Evolutionary conservation across 2,113 vertebrate genomes (phyloP).

Genomic region (Pholis gunnellus): DNA sequence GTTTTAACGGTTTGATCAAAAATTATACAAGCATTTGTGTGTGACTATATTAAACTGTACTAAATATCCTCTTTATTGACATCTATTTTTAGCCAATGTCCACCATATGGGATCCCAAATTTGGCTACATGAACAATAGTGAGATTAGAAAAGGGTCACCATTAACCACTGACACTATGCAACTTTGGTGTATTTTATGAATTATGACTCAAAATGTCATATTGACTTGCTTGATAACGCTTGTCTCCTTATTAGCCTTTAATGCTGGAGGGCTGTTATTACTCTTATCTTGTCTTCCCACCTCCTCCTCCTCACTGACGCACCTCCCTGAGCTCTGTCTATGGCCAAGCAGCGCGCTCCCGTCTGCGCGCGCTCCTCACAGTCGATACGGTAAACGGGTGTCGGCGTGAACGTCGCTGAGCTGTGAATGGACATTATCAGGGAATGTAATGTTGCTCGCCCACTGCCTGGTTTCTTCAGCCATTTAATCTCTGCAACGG

Average conservation of each 20-base stretch:
- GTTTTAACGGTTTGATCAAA: not conserved
- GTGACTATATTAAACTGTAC: not conserved
- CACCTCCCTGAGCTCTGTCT: slow-evolving; percentile 64
- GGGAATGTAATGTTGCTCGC: slow-evolving; percentile 62
- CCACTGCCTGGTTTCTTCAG: slow-evolving; percentile 18
- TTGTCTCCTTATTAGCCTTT: slow-evolving; percentile 41
- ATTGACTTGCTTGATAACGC: not conserved
- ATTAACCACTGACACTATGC: not conserved
- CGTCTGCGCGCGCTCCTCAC: slow-evolving; percentile 50
- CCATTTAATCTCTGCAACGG: slow-evolving; percentile 39
- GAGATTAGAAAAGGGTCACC: slow-evolving; percentile 18
- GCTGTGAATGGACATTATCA: slow-evolving; percentile 66
- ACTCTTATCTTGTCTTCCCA: slow-evolving; percentile 68
- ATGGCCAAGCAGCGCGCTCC: slow-evolving; percentile 64
- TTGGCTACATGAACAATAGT: slow-evolving; percentile 18
- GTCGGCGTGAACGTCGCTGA: slow-evolving; percentile 67
- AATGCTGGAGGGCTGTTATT: slow-evolving; percentile 49
- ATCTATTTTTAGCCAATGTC: not conserved
- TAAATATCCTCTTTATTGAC: not conserved
- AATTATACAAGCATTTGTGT: not conserved
- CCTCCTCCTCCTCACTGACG: slow-evolving; percentile 75
- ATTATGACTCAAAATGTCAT: not conserved
- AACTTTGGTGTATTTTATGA: slow-evolving; percentile 8
- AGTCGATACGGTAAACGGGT: slow-evolving; percentile 55
- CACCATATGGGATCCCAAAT: slow-evolving; percentile 12